These are phyloP conservation scores for Diplosoma virens DNA, from an alignment of 23 tunicate genomes.

Conservation along the genomic window DNA sequence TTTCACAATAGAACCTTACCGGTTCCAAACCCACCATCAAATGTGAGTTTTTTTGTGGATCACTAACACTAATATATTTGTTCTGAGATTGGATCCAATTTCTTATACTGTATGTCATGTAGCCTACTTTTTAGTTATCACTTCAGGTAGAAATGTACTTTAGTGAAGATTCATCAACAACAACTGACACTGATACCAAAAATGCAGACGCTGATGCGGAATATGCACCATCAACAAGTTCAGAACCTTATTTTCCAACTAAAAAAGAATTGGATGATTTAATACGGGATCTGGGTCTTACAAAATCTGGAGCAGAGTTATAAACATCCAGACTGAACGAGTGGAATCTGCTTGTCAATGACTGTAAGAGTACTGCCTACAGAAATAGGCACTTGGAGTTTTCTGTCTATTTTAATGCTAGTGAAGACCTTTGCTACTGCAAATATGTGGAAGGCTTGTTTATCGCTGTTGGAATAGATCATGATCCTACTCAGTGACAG, in stretches of 20 bases:
- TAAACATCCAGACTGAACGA: slow-evolving; percentile 19
- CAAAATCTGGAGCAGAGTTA: slow-evolving; percentile 25
- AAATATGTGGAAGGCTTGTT: slow-evolving; percentile 10
- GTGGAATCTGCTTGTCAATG: slow-evolving; percentile 24
- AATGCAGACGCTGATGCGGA: too few species aligned
- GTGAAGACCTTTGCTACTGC: slow-evolving; percentile 3
- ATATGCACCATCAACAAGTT: slow-evolving; percentile 16
- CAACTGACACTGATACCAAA: too few species aligned
- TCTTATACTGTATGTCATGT: too few species aligned
- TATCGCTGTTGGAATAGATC: slow-evolving; percentile 7
- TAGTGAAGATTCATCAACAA: too few species aligned
- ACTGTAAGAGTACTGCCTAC: slow-evolving; percentile 20
- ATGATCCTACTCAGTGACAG: slow-evolving; percentile 13
- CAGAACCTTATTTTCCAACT: slow-evolving; percentile 8
- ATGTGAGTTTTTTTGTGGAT: too few species aligned
- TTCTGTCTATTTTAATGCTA: slow-evolving; percentile 1
- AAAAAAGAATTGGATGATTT: slow-evolving; percentile 18
- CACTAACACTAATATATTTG: too few species aligned
- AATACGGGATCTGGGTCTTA: slow-evolving; percentile 13
- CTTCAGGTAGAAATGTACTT: too few species aligned
- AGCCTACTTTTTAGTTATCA: too few species aligned
- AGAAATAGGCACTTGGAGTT: slow-evolving; percentile 22
- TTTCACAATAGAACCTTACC: too few species aligned
- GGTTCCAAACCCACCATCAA: too few species aligned
- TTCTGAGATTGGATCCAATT: too few species aligned